Conservation (phyloP, 2,797 vertebrate species). For the Carduelis carduelis region DNA sequence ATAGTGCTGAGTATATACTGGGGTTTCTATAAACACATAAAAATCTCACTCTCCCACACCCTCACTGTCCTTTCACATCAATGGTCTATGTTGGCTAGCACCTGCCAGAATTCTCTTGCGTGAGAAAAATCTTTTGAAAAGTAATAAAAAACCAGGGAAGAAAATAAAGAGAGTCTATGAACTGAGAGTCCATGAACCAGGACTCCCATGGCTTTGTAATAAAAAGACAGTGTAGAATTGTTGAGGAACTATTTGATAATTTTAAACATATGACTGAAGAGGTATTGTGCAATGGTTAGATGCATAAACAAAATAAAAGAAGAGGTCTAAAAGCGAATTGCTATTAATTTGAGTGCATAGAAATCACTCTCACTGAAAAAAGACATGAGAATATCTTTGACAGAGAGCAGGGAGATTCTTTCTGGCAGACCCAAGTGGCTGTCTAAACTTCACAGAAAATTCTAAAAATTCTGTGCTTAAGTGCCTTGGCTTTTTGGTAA, state of each 20-base stretch:
- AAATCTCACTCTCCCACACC: not conserved
- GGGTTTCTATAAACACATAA: not conserved
- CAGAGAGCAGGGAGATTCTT: not conserved
- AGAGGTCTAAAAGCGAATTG: not conserved
- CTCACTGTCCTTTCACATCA: not conserved
- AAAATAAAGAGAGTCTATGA: not conserved
- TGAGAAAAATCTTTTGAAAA: not conserved
- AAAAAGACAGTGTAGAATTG: not conserved
- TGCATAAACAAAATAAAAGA: not conserved
- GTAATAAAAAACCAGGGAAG: not conserved
- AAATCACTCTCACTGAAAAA: not conserved
- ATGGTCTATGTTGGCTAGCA: not conserved
- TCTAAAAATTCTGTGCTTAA: not conserved
- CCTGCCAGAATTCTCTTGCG: not conserved
- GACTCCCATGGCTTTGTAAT: not conserved
- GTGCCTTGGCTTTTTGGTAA: not conserved
- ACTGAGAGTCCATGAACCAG: not conserved
- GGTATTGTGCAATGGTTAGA: not conserved
- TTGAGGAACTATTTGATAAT: not conserved
- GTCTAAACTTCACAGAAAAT: not conserved
- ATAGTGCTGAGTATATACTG: not conserved
- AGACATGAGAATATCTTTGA: not conserved
- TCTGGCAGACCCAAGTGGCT: not conserved
- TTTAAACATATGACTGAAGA: not conserved
- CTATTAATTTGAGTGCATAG: not conserved